Evolutionary conservation across 2,113 vertebrate genomes (phyloP).

Genomic region (Sinocyclocheilus anophthalmus): DNA sequence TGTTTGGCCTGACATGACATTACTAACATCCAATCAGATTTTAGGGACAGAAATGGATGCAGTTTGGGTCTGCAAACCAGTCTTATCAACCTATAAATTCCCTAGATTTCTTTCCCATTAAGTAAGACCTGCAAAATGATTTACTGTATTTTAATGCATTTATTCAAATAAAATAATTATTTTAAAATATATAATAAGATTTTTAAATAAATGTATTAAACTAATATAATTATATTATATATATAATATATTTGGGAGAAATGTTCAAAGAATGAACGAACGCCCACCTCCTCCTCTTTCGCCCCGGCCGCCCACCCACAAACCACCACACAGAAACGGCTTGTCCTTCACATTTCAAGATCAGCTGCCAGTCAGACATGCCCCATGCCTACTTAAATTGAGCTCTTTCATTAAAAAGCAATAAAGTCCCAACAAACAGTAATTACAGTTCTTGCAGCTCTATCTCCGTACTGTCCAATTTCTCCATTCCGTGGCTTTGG

Average conservation of each 20-base stretch:
- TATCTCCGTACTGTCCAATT: conserved; percentile 36
- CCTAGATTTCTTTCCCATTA: too few relatives aligned
- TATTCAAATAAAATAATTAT: too few relatives aligned
- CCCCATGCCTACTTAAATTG: conserved; percentile 64
- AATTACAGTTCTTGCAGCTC: conserved; percentile 67
- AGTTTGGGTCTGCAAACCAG: too few relatives aligned
- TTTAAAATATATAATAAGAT: too few relatives aligned
- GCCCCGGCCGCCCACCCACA: conserved; percentile 4
- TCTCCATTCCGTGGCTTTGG: conserved; percentile 39
- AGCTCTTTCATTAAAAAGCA: conserved; percentile 73
- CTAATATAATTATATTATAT: too few relatives aligned
- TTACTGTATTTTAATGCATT: too few relatives aligned
- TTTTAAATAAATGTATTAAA: too few relatives aligned
- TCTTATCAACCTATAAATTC: too few relatives aligned
- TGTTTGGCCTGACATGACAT: background rate
- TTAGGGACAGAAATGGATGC: background rate
- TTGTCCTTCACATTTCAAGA: conserved; percentile 42
- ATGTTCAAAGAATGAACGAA: conserved; percentile 58
- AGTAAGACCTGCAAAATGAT: too few relatives aligned
- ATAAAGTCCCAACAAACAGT: conserved; percentile 66
- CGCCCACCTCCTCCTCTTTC: background rate
- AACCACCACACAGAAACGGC: conserved; percentile 12
- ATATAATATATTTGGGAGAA: conserved; percentile 38
- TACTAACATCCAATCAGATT: background rate
- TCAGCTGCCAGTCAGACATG: conserved; percentile 44